These are phyloP conservation scores for Synergus laeviventris DNA, from an alignment of 2,888 invertebrate genomes.

Conservation along the genomic window DNA sequence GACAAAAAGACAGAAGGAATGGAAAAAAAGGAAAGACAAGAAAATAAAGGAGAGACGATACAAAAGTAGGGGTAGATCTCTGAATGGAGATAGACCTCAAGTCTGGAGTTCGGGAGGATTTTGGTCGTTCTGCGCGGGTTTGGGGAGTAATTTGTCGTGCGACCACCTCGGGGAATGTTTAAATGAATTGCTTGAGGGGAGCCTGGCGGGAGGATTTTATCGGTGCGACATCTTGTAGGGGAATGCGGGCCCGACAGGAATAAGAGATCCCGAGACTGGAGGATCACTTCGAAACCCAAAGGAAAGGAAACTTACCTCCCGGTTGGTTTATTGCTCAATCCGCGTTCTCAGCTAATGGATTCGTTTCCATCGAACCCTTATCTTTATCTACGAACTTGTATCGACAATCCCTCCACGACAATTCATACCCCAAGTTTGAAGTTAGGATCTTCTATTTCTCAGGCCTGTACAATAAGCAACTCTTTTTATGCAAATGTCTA, in stretches of 20 bases:
- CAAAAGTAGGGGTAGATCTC: conserved; percentile 62
- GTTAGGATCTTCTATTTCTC: background rate
- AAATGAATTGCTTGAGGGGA: conserved; percentile 74
- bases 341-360: conserved; percentile 74
- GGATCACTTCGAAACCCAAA: conserved; percentile 55
- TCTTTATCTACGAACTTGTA: conserved; percentile 24
- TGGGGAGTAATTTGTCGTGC: conserved; percentile 76
- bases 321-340: conserved; percentile 76
- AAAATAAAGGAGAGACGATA: conserved; percentile 12
- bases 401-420: conserved; percentile 12
- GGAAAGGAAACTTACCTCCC: conserved; percentile 71
- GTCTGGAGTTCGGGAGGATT: conserved; percentile 53
- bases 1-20: background rate
- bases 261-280: conserved; percentile 59
- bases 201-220: conserved; percentile 66
- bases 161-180: conserved; percentile 76
- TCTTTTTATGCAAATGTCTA: too few relatives aligned
- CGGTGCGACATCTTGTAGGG: conserved; percentile 76
- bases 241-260: conserved; percentile 74
- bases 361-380: conserved; percentile 63
- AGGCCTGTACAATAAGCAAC: too few relatives aligned
- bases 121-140: conserved; percentile 67
- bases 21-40: background rate
- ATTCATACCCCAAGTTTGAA: background rate
- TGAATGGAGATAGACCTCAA: conserved; percentile 71